phyloP scores from a whole-genome alignment of 2,888 invertebrate species.

The Eupeodes luniger region DNA sequence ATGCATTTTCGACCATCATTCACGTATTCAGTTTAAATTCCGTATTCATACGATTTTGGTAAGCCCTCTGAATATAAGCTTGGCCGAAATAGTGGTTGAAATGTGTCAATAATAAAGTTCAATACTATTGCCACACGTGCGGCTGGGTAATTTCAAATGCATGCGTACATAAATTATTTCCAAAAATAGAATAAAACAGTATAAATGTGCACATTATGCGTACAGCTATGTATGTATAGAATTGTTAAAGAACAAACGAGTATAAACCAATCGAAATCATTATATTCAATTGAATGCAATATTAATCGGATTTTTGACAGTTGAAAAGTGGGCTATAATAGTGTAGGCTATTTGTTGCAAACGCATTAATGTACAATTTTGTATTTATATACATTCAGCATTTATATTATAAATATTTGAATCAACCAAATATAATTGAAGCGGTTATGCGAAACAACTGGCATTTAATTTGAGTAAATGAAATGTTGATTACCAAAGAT shows the following conservation, averaged over 20 bases:
- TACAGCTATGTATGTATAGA: too few species aligned
- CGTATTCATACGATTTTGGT: slow-evolving; percentile 2
- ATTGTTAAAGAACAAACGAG: not conserved
- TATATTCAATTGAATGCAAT: slow-evolving; percentile 30
- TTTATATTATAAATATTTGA: not conserved
- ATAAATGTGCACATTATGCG: too few species aligned
- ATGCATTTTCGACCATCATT: slow-evolving; percentile 17
- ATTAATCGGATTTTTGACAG: slow-evolving; percentile 57
- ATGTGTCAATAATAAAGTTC: slow-evolving; percentile 42
- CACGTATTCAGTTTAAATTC: slow-evolving; percentile 13
- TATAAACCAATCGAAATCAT: slow-evolving; percentile 13
- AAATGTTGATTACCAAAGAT: slow-evolving; percentile 53
- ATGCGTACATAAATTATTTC: not conserved
- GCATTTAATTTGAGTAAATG: slow-evolving; percentile 53
- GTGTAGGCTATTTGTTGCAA: not conserved
- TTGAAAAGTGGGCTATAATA: not conserved
- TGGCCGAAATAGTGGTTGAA: slow-evolving; percentile 22
- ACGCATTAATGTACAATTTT: slow-evolving; percentile 3
- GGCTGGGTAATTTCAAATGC: slow-evolving; percentile 9
- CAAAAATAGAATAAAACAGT: slow-evolving; percentile 18
- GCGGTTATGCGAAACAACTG: slow-evolving; percentile 42
- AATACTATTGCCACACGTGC: slow-evolving; percentile 27
- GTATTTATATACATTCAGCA: not conserved
- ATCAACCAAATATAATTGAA: slow-evolving; percentile 43
- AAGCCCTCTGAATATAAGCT: slow-evolving; percentile 3